Percentiles rank a stretch among this genome's conserved stretches.
phyloP scores from a whole-genome alignment of 2,113 vertebrate genomes.

The Grallaria varia region DNA sequence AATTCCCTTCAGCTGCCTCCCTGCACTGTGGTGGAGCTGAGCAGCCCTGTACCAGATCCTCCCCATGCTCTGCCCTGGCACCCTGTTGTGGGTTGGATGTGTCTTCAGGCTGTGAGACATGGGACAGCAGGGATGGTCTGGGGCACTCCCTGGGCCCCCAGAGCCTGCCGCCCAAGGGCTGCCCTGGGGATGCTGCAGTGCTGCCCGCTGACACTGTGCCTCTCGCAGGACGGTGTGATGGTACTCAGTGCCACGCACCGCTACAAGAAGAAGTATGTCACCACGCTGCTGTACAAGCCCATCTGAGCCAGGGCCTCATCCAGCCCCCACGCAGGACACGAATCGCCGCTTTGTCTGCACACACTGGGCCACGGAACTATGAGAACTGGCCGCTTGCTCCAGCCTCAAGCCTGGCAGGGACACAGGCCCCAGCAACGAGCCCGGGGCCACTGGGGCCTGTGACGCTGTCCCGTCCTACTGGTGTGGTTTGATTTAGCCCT shows the following conservation, averaged over 20 bases:
- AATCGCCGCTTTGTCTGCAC: constrained; percentile 52
- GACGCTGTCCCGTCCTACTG: constrained; percentile 43
- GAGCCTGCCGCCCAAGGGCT: not conserved
- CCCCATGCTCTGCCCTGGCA: not conserved
- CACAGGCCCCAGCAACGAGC: not conserved
- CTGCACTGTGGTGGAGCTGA: fast-evolving
- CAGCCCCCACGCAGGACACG: not conserved
- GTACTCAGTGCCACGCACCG: constrained; percentile 96
- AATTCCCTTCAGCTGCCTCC: not conserved
- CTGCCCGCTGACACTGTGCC: not conserved
- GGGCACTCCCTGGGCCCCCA: no score
- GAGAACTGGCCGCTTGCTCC: constrained; percentile 41
- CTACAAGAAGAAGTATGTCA: constrained; percentile 99
- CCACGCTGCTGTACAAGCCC: constrained; percentile 83
- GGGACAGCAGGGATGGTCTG: not conserved
- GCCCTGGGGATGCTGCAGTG: fast-evolving
- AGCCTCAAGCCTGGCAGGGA: not conserved
- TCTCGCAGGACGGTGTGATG: constrained; percentile 91
- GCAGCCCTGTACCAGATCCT: not conserved
- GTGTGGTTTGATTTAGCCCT: constrained; percentile 65
- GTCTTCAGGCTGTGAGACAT: not conserved
- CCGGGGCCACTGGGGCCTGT: constrained; percentile 32
- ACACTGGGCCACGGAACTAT: constrained; percentile 27
- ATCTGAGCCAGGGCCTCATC: constrained; percentile 49
- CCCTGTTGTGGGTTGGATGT: fast-evolving